These are phyloP conservation scores for Grantiella picta DNA, from an alignment of 2,113 vertebrate species.

Conservation along the genomic window DNA sequence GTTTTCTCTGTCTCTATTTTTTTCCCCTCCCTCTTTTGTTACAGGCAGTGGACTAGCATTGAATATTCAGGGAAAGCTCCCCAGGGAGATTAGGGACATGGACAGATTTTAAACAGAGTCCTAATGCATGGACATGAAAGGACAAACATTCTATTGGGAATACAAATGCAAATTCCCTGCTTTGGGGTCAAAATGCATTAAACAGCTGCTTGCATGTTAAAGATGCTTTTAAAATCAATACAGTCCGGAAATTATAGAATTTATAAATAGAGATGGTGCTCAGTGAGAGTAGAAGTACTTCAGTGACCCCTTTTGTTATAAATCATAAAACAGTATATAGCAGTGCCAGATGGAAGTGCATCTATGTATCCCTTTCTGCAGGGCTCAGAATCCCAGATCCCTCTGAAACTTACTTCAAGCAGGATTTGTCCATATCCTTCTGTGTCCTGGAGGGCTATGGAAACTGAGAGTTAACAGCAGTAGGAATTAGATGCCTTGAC, in stretches of 20 bases:
- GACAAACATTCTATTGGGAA: slow-evolving; percentile 32
- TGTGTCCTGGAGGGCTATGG: not conserved
- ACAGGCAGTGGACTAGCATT: not conserved
- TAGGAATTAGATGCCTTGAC: not conserved
- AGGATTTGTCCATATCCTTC: not conserved
- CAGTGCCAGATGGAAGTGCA: not conserved
- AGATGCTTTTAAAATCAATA: slow-evolving; percentile 20
- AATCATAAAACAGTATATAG: not conserved
- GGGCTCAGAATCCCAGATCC: not conserved
- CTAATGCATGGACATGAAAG: slow-evolving; percentile 34
- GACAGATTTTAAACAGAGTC: slow-evolving; percentile 44
- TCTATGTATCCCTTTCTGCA: not conserved
- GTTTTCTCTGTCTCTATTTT: not conserved
- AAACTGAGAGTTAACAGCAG: not conserved
- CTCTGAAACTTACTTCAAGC: not conserved
- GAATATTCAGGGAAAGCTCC: slow-evolving; percentile 53
- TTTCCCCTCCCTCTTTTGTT: not conserved
- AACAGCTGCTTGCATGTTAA: not conserved
- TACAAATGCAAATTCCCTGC: slow-evolving; percentile 24
- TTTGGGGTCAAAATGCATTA: slow-evolving; percentile 19
- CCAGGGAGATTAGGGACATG: slow-evolving; percentile 43
- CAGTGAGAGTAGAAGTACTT: not conserved
- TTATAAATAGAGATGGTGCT: not conserved
- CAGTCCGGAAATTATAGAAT: not conserved
- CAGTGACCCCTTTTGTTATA: not conserved